phyloP scores from a whole-genome alignment of 2,797 vertebrate genomes.

The Spea hammondii region DNA sequence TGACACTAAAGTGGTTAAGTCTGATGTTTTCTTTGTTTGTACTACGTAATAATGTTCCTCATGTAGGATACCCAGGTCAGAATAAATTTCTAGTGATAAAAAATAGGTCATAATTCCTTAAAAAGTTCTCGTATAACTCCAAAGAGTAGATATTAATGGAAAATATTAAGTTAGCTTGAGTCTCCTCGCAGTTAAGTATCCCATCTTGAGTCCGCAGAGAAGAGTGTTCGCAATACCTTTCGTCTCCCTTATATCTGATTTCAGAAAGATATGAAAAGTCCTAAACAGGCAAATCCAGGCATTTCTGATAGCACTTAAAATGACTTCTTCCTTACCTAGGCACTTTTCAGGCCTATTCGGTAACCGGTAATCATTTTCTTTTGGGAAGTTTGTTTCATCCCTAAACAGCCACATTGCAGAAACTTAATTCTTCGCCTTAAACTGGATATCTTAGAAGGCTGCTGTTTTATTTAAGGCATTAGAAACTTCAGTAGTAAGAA shows the following conservation, averaged over 20 bases:
- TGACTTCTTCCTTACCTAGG: slow-evolving; percentile 22
- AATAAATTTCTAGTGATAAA: no score
- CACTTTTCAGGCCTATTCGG: slow-evolving; percentile 45
- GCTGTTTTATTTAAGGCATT: slow-evolving; percentile 2
- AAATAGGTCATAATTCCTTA: no score
- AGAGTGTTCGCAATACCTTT: slow-evolving; percentile 8
- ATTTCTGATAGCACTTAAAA: slow-evolving; percentile 19
- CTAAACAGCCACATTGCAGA: slow-evolving; percentile 49
- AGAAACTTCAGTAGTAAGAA: neutral
- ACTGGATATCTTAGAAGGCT: slow-evolving; percentile 30
- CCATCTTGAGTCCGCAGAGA: neutral
- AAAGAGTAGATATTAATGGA: no score
- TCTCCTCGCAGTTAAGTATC: slow-evolving; percentile 20
- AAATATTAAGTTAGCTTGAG: no score
- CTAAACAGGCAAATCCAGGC: slow-evolving; percentile 37
- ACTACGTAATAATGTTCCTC: no score
- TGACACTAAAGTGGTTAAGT: no score
- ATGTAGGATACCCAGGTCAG: no score
- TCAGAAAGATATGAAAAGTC: slow-evolving; percentile 43
- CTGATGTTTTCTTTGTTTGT: no score
- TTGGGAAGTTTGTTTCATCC: slow-evolving; percentile 42
- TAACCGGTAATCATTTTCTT: slow-evolving; percentile 46
- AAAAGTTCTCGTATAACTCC: no score
- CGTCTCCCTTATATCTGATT: slow-evolving; percentile 38
- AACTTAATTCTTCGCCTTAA: slow-evolving; percentile 34